phyloP scores from a whole-genome alignment of 2,888 invertebrate genomes.

The Drosophila mayaguana region DNA sequence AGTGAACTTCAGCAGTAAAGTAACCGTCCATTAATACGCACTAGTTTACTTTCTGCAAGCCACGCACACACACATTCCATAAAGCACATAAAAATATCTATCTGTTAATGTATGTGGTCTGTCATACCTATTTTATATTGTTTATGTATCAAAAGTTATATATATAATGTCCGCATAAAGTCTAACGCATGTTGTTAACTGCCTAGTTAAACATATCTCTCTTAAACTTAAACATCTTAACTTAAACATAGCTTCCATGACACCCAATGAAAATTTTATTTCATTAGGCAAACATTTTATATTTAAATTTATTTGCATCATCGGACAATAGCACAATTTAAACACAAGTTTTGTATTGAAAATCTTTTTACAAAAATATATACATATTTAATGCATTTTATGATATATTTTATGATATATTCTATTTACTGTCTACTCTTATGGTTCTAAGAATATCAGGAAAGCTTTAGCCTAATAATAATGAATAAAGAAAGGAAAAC shows the following conservation, averaged over 20 bases:
- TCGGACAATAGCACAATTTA: conserved; percentile 39
- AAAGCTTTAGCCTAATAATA: background rate
- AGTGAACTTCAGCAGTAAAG: conserved; percentile 69
- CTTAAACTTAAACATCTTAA: too few relatives aligned
- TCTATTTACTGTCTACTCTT: background rate
- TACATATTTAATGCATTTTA: conserved; percentile 19
- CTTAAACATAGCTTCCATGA: conserved; percentile 42
- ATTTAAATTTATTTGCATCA: conserved; percentile 37
- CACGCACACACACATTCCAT: conserved; percentile 49
- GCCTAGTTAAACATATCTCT: conserved; percentile 54
- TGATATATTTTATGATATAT: background rate
- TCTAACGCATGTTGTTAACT: conserved; percentile 48
- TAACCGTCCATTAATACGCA: conserved; percentile 53
- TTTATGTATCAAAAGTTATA: conserved; percentile 19
- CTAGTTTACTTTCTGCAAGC: conserved; percentile 42
- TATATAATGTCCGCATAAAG: conserved; percentile 47
- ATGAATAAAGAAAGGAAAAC: background rate
- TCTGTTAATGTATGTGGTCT: conserved; percentile 30
- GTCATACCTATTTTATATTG: conserved; percentile 28
- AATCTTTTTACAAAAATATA: conserved; percentile 41
- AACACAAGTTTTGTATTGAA: conserved; percentile 38
- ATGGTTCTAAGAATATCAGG: background rate
- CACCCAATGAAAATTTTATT: conserved; percentile 33
- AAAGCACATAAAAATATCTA: conserved; percentile 16
- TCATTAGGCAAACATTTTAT: conserved; percentile 33